Base-by-base conservation (phyloP, 2,888 invertebrate genomes). In the Quadroppia sp. region DNA sequence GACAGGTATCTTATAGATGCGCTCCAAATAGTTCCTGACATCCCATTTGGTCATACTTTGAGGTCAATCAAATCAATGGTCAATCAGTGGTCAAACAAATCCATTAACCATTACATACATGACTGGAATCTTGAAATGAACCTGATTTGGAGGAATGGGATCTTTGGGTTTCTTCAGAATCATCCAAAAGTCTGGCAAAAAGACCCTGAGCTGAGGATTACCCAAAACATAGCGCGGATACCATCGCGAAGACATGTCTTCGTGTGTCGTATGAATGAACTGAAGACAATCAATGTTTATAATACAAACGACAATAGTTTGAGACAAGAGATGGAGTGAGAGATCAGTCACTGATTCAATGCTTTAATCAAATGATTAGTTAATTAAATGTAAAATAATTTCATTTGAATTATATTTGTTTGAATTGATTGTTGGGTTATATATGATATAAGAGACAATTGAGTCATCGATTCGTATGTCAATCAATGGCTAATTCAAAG, bases 121-220 rank as follows among this genome's bases (percentile, higher is more conserved):
- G 85, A 91, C 90, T 11, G 96, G 94, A 79, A 94, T 92, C 71
- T 90, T 87, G 83, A 99, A 98, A 72, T 90, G 87, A 0, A 94
- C 91, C 53, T 90, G 83, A 85, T 97, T 93, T 67, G 88, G 85
- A 2, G 92, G 91, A 78, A 89, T 87, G 25, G 79, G 78, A 42
- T 86, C 85, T 23, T 82, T 78, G 0, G 92, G 89, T 73, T 88
- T 86, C 0, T 97, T 87, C 23, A 97, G 80, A 32, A 74, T 97
- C 89, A 99, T 88, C 94, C 94, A 98, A 84, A 98, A 98, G 82
- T 97, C 94, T 0, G 98, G 97, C 42, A 99, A 84, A 82, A 94
- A 95, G 13, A 97, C 87, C 75, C 97, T 85, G 42, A 93, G 84
- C 81, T 97, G 97, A n/a, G 98, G 97, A 82, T 92, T 92, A 17